phyloP scores from a whole-genome alignment of 2,888 invertebrate genomes.

The Andrena fulva region DNA sequence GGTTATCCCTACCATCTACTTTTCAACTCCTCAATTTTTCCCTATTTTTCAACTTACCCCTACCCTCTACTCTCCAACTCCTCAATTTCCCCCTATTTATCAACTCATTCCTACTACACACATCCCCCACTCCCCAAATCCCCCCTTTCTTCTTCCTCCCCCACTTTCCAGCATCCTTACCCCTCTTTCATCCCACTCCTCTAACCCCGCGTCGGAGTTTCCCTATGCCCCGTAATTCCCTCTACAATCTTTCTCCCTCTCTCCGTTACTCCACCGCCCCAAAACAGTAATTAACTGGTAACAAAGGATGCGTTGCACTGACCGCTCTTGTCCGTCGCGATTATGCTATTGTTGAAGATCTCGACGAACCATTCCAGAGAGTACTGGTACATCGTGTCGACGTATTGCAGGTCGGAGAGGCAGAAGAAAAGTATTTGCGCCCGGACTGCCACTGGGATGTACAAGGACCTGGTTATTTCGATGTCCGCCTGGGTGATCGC shows the following conservation, averaged over 20 bases:
- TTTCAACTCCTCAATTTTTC: too few species aligned
- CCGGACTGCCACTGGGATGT: conserved; percentile 94
- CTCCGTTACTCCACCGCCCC: background rate
- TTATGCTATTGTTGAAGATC: conserved; percentile 91
- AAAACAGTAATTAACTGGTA: background rate
- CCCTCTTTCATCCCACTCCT: too few species aligned
- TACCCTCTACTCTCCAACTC: too few species aligned
- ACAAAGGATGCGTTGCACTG: conserved; percentile 56
- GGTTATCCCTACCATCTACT: too few species aligned
- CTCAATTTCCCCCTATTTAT: too few species aligned
- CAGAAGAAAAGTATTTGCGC: conserved; percentile 96
- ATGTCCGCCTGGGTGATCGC: conserved; percentile 94
- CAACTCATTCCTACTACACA: too few species aligned
- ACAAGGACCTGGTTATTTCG: conserved; percentile 91
- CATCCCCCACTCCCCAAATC: too few species aligned
- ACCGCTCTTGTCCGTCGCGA: conserved; percentile 89
- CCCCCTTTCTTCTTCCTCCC: too few species aligned
- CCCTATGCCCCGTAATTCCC: background rate
- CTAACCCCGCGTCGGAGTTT: too few species aligned
- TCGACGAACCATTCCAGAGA: conserved; percentile 96
- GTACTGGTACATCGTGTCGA: conserved; percentile 98
- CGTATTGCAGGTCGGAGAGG: conserved; percentile 92
- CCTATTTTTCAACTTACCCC: too few species aligned
- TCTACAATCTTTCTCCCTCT: background rate
- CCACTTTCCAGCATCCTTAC: too few species aligned